Conservation (phyloP, 2,113 vertebrate genomes). For the Callocephalon fimbriatum region DNA sequence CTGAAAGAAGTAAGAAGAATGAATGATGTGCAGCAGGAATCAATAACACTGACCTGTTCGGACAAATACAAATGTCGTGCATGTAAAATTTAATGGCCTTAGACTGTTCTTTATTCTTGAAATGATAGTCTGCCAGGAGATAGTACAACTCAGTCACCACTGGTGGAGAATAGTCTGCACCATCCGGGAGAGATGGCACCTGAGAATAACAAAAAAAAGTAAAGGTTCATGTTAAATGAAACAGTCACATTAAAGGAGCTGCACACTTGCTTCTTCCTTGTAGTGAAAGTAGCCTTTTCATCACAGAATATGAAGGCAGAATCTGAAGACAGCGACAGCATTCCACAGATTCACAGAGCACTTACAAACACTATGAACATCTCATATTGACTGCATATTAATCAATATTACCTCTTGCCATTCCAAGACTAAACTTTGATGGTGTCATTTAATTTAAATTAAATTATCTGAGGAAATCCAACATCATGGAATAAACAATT, state of each 20-base stretch:
- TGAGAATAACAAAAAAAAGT: conserved; percentile 48
- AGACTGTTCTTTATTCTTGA: conserved; percentile 98
- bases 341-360: background rate
- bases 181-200: conserved; percentile 89
- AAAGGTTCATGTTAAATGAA: background rate
- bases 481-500: background rate
- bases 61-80: conserved; percentile 95
- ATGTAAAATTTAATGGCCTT: conserved; percentile 99
- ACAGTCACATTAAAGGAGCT: background rate
- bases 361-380: background rate
- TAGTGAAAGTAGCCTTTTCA: background rate
- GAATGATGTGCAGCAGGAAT: background rate
- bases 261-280: background rate
- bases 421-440: background rate
- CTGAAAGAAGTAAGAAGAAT: background rate
- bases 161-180: conserved; percentile 84
- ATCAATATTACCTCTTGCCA: background rate
- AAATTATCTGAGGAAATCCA: background rate
- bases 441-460: background rate
- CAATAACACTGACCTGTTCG: conserved; percentile 84
- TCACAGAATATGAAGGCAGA: background rate
- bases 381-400: background rate
- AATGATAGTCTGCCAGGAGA: conserved; percentile 96
- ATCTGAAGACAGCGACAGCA: background rate
- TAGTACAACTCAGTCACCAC: conserved; percentile 95